Conservation (phyloP, 2,888 invertebrate species). For the Pogonocherus hispidulus region DNA sequence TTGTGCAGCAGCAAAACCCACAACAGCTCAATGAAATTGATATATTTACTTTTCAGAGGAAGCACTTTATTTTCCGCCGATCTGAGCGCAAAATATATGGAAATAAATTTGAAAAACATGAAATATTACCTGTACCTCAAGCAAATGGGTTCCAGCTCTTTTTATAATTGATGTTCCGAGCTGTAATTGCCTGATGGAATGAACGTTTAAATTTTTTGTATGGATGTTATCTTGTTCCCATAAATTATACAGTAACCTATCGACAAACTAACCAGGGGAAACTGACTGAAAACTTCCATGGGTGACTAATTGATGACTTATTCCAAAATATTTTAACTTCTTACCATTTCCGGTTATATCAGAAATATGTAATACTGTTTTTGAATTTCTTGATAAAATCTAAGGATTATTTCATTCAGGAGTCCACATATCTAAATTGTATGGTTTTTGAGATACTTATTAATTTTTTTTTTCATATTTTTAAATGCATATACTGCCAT, state of each 20-base stretch:
- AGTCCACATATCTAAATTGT: no score
- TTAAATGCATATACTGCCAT: no score
- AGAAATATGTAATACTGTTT: no score
- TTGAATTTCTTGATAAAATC: no score
- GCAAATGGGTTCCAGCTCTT: conserved; percentile 4
- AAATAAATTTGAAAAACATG: conserved; percentile 23
- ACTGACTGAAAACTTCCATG: no score
- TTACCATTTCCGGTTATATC: no score
- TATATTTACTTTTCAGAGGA: conserved; percentile 28
- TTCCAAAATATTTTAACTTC: no score
- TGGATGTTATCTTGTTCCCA: neutral
- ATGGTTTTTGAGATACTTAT: no score
- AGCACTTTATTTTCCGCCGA: conserved; percentile 30
- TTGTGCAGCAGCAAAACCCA: conserved; percentile 10
- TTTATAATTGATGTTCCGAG: conserved; percentile 20
- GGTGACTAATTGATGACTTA: no score
- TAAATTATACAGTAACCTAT: neutral
- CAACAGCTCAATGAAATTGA: conserved; percentile 20
- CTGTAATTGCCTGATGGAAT: conserved; percentile 1
- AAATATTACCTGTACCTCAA: conserved; percentile 14
- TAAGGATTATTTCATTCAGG: no score
- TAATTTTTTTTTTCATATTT: no score
- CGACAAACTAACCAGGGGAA: neutral
- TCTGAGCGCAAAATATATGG: conserved; percentile 17
- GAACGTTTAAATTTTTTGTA: neutral